These are phyloP conservation scores for Metallyticus violacea DNA, from an alignment of 2,888 invertebrate species.

Conservation along the genomic window DNA sequence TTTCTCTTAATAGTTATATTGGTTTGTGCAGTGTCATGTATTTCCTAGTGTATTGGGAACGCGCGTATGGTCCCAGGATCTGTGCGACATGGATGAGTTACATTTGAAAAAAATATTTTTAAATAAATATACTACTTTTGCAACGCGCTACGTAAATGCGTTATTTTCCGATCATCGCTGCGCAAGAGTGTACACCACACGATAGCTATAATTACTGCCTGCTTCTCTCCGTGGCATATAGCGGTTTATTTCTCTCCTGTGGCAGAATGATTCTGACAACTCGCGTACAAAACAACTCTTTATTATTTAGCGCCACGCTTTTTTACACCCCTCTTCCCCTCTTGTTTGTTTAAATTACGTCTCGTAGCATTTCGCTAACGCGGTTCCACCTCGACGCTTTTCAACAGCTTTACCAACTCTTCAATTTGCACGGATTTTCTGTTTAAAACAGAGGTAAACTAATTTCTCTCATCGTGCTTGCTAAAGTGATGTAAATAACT, in stretches of 20 bases:
- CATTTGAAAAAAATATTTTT: no score
- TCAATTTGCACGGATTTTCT: not conserved
- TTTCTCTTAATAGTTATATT: no score
- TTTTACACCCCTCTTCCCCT: not conserved
- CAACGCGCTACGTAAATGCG: no score
- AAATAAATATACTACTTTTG: no score
- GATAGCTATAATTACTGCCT: not conserved
- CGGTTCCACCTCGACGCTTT: not conserved
- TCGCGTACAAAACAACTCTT: not conserved
- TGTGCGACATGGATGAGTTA: no score
- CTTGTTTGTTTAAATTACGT: not conserved
- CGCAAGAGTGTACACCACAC: not conserved
- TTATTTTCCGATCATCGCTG: no score
- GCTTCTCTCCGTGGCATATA: no score
- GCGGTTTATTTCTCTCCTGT: not conserved
- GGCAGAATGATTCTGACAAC: not conserved
- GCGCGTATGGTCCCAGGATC: no score
- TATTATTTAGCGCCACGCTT: not conserved
- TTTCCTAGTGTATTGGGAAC: no score
- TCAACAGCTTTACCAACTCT: not conserved
- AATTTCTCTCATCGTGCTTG: not conserved
- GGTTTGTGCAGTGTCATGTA: no score
- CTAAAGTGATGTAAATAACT: not conserved
- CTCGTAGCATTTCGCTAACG: not conserved
- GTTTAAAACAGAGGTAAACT: not conserved